Evolutionary conservation across 2,797 vertebrate genomes (phyloP).

Genomic region (Thamnophis elegans): DNA sequence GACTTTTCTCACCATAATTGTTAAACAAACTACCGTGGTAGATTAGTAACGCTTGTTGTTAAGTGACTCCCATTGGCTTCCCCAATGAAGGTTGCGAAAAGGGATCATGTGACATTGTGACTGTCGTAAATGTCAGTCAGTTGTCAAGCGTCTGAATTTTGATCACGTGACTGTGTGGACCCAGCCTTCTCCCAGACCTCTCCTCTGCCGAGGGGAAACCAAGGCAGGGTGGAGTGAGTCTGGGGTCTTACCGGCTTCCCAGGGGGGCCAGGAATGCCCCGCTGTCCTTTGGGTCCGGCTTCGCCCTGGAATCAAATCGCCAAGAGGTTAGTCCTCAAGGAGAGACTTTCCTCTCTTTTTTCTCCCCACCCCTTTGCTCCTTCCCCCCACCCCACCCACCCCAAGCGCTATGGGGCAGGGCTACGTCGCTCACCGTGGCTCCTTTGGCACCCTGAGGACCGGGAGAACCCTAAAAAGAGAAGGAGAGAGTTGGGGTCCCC

Average conservation of each 20-base stretch:
- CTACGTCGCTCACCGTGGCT: constrained; percentile 83
- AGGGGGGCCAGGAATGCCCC: constrained; percentile 84
- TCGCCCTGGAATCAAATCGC: constrained; percentile 80
- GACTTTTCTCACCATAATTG: too few species aligned
- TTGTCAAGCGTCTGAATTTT: too few species aligned
- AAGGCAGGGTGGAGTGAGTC: neutral
- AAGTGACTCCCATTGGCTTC: too few species aligned
- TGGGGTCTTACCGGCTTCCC: constrained; percentile 85
- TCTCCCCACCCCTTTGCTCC: rapidly evolving
- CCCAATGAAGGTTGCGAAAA: too few species aligned
- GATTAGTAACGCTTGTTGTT: too few species aligned
- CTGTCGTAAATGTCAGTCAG: too few species aligned
- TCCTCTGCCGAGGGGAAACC: neutral
- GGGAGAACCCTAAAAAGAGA: constrained; percentile 82
- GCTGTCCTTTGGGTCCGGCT: constrained; percentile 95
- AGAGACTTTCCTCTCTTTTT: neutral
- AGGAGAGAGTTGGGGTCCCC: neutral
- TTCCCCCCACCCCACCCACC: neutral
- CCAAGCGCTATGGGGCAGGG: neutral
- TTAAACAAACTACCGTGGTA: too few species aligned
- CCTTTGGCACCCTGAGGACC: constrained; percentile 98
- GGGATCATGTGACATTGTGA: too few species aligned
- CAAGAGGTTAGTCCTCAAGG: neutral
- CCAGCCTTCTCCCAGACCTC: neutral
- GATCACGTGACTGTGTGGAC: too few species aligned